Percentiles rank a stretch among this genome's conserved stretches.
Conservation (phyloP, 2,888 invertebrate species). For the Synergus gifuensis region DNA sequence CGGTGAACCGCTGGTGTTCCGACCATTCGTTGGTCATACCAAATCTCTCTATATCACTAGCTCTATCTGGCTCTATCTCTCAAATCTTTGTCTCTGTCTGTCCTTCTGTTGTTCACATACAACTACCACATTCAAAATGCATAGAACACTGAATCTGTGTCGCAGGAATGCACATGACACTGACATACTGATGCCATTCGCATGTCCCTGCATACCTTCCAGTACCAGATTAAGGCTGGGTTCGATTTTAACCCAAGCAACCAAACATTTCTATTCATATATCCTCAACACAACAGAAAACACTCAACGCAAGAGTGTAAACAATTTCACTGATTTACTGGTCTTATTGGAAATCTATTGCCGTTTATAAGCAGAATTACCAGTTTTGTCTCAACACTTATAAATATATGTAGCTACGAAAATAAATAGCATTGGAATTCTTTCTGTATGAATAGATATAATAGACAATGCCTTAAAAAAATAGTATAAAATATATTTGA, state of each 20-base stretch:
- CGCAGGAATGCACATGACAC: slow-evolving; percentile 31
- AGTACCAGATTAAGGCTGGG: background rate
- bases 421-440: too few species aligned
- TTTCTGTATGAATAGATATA: too few species aligned
- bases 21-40: background rate
- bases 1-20: background rate
- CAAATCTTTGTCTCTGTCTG: background rate
- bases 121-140: background rate
- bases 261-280: background rate
- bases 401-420: too few species aligned
- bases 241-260: background rate
- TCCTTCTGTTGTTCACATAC: slow-evolving; percentile 9
- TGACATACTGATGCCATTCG: slow-evolving; percentile 22
- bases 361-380: too few species aligned
- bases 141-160: slow-evolving; percentile 3
- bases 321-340: too few species aligned
- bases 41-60: background rate
- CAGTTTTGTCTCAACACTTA: too few species aligned
- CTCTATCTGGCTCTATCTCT: background rate
- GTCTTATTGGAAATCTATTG: too few species aligned
- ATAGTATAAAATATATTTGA: background rate
- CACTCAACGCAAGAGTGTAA: too few species aligned
- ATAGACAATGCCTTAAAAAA: background rate
- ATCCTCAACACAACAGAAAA: background rate
- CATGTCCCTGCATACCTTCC: slow-evolving; percentile 19